phyloP scores from a whole-genome alignment of 2,797 vertebrate species.

The Micrastur ruficollis region DNA sequence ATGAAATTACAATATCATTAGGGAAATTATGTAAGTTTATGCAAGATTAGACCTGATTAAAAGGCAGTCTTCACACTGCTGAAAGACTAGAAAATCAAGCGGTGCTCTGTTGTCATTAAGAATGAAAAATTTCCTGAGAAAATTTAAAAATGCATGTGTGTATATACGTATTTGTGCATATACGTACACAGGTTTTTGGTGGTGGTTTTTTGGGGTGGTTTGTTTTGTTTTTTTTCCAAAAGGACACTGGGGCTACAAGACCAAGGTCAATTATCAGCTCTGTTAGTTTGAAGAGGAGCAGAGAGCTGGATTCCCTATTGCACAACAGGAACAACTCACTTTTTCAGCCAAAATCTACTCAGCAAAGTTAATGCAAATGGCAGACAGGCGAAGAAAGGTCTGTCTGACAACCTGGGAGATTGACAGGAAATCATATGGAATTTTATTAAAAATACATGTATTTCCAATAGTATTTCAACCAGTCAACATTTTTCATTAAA shows the following conservation, averaged over 20 bases:
- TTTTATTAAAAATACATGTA: neutral
- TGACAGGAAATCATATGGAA: neutral
- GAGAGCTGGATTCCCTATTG: neutral
- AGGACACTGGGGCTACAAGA: neutral
- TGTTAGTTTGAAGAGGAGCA: neutral
- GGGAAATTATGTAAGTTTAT: neutral
- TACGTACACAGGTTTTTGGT: neutral
- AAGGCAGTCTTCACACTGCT: neutral
- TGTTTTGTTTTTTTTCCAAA: neutral
- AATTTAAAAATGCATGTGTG: neutral
- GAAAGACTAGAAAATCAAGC: neutral
- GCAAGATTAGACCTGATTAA: neutral
- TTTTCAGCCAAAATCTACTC: neutral
- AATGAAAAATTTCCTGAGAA: neutral
- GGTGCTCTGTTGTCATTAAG: neutral
- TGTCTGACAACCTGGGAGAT: neutral
- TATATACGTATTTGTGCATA: neutral
- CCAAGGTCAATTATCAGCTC: neutral
- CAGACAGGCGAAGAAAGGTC: neutral
- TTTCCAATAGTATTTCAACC: neutral
- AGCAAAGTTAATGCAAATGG: neutral
- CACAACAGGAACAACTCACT: neutral
- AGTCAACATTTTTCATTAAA: neutral
- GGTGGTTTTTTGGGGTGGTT: rapidly evolving
- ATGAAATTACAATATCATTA: neutral